Evolutionary conservation across 2,797 vertebrate species (phyloP), one percentile per base, ranked within the genome.

Genomic region (Sebastes iracundus): DNA sequence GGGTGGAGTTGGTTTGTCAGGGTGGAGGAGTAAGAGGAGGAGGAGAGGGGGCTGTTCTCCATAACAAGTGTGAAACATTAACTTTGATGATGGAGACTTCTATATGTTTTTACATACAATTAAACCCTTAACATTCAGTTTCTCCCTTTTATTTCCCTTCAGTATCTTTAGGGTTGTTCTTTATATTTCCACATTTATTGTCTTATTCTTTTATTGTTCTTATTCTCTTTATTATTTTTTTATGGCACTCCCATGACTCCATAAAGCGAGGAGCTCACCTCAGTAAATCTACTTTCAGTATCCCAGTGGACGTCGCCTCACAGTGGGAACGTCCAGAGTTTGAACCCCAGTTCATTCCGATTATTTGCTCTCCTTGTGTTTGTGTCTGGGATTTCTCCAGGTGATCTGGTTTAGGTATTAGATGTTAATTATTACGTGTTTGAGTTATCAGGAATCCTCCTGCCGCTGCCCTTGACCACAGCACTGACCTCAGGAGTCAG

Each of bases 1-100:
- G 65, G 72, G 75, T 76, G 77, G 70, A 27, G 61, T 6, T 2
- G 23, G 52, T 10, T 1, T n/a, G n/a, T n/a, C 20, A 53, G n/a
- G 46, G 55, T 12, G 58, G 49, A 12, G 67, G 32, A 61, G 80
- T 16, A 62, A 20, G 46, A 58, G 32, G 52, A 30, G 4, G 23
- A 55, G n/a, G 30, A 20, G 49, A 5, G 13, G 25, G 46, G 30
- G 5, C 28, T 6, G 16, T 72, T 52, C 22, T 12, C 27, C 13
- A 63, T 18, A 60, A 16, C 10, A 14, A 11, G 59, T 22, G 64
- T 72, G 25, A 75, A 58, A 76, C 75, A 84, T 76, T 65, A 79
- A 66, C 77, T 10, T 23, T 11, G 27, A 38, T 23, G 20, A 62
- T 60, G 16, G 25, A 49, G 28, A 7, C 9, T 49, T 11, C n/a